These are phyloP conservation scores for Brienomyrus brachyistius DNA, from an alignment of 2,113 vertebrate genomes.

Conservation along the genomic window DNA sequence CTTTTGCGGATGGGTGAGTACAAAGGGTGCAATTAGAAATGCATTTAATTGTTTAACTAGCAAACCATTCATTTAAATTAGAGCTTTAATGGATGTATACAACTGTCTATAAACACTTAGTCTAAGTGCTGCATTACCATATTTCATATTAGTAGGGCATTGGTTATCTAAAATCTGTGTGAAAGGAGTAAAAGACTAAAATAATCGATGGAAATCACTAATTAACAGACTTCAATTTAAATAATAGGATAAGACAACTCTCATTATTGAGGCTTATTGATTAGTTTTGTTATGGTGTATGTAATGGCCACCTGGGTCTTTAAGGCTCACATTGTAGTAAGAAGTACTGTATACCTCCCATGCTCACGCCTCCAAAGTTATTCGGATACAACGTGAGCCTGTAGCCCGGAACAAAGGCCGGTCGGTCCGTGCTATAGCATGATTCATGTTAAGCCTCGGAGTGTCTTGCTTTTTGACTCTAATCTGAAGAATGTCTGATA, in stretches of 20 bases:
- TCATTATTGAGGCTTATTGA: not conserved
- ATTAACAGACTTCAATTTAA: not conserved
- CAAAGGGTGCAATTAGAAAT: constrained; percentile 35
- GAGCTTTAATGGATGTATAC: constrained; percentile 18
- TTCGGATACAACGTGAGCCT: not conserved
- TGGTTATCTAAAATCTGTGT: not conserved
- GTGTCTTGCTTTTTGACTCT: not conserved
- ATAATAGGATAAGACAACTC: not conserved
- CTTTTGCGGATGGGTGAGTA: constrained; percentile 31
- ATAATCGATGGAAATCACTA: not conserved
- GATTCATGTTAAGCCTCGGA: not conserved
- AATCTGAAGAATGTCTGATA: not conserved
- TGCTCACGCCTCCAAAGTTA: not conserved
- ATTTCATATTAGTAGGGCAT: not conserved
- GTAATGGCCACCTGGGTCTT: not conserved
- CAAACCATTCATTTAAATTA: constrained; percentile 53
- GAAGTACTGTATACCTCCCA: not conserved
- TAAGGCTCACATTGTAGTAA: not conserved
- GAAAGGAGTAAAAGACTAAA: not conserved
- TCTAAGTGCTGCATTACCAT: not conserved
- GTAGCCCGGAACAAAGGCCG: not conserved
- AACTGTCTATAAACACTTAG: constrained; percentile 1
- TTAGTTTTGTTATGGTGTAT: not conserved
- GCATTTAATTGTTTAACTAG: constrained; percentile 47
- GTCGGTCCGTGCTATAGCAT: not conserved